Base-by-base conservation (phyloP, 92 coral and sea anemone genomes). In the Umimayanthus chanpuru region DNA sequence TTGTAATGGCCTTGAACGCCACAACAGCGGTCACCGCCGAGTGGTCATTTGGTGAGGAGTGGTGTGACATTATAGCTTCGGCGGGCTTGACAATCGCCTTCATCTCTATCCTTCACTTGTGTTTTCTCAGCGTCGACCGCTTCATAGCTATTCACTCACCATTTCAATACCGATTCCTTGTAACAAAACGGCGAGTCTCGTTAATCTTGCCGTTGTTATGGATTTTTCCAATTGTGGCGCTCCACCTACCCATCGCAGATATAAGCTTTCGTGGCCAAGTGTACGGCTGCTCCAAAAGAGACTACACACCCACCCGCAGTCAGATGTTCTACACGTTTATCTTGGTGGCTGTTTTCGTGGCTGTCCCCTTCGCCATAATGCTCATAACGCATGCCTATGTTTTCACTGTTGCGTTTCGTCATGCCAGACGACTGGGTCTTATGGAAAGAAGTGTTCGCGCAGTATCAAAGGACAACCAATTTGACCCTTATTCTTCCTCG, bases 41-140 rank as follows among this genome's bases (percentile, higher is more conserved):
- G n/a, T 96, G 98, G 98, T 91, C 93, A 67, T 95, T 94, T 78
- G 96, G 98, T 2, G 89, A 81, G n/a, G 61, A 88, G 9, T 90
- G 94, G 76, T 96, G 98, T 32, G 88, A 90, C 20, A 85, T 92
- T 1, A 64, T 93, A 0, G 96, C 98, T 4, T 92, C 96, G 1
- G 40, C 89, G 10, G 98, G 98, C 1, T 66, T 96, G 23, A 92
- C 96, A 1, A 87, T 95, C 6, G 88, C 96, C 21, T 90, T 96
- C 55, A 89, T 96, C 23, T 95, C 98, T 6, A 92, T 96, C 23
- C 95, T 96, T n/a, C 98, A 96, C 56, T 88, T 96, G n/a, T 92
- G 95, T 58, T 88, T 89, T 41, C 86, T 96, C 11, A 96, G 98
- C 50, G 82, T 96, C 28, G 98, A 96, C 73, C 98, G 98, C 79